Evolutionary conservation across 2,888 invertebrate genomes (phyloP).

Genomic region (Eupithecia exiguata): DNA sequence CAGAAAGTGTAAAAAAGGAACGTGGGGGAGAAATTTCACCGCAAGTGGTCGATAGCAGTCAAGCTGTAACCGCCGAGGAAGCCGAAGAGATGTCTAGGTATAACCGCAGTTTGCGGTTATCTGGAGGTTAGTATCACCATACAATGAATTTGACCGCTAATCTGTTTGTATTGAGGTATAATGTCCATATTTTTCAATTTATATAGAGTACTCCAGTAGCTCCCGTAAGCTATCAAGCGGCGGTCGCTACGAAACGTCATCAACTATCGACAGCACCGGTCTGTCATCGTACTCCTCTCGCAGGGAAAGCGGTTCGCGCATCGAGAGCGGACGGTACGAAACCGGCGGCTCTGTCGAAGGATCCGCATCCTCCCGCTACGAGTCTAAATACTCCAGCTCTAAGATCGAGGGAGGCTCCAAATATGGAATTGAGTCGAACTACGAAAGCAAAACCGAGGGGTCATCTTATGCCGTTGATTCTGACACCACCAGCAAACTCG

Average conservation of each 20-base stretch:
- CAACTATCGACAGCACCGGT: slow-evolving; percentile 64
- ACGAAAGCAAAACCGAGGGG: slow-evolving; percentile 52
- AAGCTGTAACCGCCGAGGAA: slow-evolving; percentile 74
- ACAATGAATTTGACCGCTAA: background rate
- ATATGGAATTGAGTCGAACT: slow-evolving; percentile 59
- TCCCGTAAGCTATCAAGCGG: slow-evolving; percentile 67
- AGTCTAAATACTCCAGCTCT: slow-evolving; percentile 70
- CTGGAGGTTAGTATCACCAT: slow-evolving; percentile 78
- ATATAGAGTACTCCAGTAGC: slow-evolving; percentile 75
- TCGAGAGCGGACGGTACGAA: slow-evolving; percentile 66
- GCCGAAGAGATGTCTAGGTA: slow-evolving; percentile 83
- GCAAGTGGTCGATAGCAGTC: slow-evolving; percentile 57
- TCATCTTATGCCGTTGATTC: slow-evolving; percentile 53
- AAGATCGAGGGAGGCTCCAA: slow-evolving; percentile 55
- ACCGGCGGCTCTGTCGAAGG: slow-evolving; percentile 66
- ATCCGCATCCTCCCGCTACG: slow-evolving; percentile 64
- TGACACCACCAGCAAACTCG: slow-evolving; percentile 61
- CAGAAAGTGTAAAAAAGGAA: slow-evolving; percentile 46
- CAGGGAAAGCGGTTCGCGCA: slow-evolving; percentile 71
- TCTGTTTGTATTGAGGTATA: background rate
- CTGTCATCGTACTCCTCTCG: slow-evolving; percentile 66
- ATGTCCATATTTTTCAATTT: slow-evolving; percentile 9
- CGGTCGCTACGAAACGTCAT: slow-evolving; percentile 73
- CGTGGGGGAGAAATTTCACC: slow-evolving; percentile 52
- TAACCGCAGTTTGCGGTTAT: slow-evolving; percentile 85